phyloP scores from a whole-genome alignment of 2,888 invertebrate species.

The Gisinianus flammeolus region DNA sequence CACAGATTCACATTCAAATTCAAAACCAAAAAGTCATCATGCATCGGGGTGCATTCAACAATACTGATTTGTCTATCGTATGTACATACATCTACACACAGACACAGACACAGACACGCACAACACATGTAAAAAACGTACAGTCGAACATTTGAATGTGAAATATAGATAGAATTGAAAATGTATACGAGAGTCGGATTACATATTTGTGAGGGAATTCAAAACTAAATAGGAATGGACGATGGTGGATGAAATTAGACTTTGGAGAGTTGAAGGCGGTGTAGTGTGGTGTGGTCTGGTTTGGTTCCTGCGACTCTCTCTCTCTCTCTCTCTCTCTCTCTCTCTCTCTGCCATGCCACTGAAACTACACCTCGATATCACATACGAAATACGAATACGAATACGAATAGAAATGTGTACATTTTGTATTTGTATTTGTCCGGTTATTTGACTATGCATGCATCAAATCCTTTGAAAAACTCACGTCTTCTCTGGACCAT shows the following conservation, averaged over 20 bases:
- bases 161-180: no score
- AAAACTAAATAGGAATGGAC: neutral
- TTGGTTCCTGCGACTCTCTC: neutral
- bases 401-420: neutral
- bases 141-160: no score
- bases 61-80: no score
- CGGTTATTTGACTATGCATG: constrained; percentile 4
- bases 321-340: neutral
- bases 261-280: neutral
- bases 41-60: no score
- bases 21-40: neutral
- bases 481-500: constrained; percentile 25
- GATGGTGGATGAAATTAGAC: constrained; percentile 2
- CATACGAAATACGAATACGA: neutral
- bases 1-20: no score
- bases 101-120: no score
- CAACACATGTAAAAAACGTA: neutral
- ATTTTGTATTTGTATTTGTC: neutral
- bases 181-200: neutral
- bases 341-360: neutral
- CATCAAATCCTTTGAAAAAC: constrained; percentile 17
- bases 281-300: neutral
- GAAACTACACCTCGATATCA: neutral
- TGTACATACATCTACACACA: no score
- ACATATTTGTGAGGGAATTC: neutral